Conservation (phyloP, 2,888 invertebrate genomes). For the Cheilosia pagana region DNA sequence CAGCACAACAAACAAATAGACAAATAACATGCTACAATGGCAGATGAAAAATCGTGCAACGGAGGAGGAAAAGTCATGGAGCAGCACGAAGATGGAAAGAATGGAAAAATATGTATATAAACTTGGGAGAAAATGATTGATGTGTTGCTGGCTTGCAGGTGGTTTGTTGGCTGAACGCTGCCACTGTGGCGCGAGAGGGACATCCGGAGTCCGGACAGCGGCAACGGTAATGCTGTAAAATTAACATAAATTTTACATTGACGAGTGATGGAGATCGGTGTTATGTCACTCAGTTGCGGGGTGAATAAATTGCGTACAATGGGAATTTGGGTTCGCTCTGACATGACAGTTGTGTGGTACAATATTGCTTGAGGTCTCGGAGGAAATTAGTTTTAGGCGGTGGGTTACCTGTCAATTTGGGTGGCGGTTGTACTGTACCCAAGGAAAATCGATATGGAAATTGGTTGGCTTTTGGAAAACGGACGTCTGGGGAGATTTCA, state of each 20-base stretch:
- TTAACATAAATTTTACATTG: slow-evolving; percentile 72
- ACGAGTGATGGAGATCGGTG: slow-evolving; percentile 55
- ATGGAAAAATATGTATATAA: slow-evolving; percentile 20
- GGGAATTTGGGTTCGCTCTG: slow-evolving; percentile 41
- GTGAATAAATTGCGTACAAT: slow-evolving; percentile 69
- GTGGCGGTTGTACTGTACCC: too few species aligned
- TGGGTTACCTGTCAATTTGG: too few species aligned
- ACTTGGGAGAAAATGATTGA: slow-evolving; percentile 66
- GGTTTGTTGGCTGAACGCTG: slow-evolving; percentile 47
- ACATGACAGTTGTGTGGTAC: slow-evolving; percentile 55
- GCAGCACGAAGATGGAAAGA: slow-evolving; percentile 17
- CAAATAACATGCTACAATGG: slow-evolving; percentile 62
- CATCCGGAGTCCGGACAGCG: slow-evolving; percentile 23
- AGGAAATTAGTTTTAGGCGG: slow-evolving; percentile 34
- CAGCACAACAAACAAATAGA: slow-evolving; percentile 69
- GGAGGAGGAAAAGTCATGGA: slow-evolving; percentile 37
- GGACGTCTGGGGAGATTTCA: too few species aligned
- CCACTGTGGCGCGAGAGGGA: slow-evolving; percentile 7
- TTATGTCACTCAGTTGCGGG: slow-evolving; percentile 57
- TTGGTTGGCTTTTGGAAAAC: too few species aligned
- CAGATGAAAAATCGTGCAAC: slow-evolving; percentile 53
- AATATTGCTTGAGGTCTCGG: slow-evolving; percentile 40
- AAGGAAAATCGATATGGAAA: too few species aligned
- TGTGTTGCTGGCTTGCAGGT: slow-evolving; percentile 66
- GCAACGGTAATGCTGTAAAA: slow-evolving; percentile 57